Evolutionary conservation across 1,140 invertebrate genomes (phyloP).

Genomic region (Cyclina sinensis): DNA sequence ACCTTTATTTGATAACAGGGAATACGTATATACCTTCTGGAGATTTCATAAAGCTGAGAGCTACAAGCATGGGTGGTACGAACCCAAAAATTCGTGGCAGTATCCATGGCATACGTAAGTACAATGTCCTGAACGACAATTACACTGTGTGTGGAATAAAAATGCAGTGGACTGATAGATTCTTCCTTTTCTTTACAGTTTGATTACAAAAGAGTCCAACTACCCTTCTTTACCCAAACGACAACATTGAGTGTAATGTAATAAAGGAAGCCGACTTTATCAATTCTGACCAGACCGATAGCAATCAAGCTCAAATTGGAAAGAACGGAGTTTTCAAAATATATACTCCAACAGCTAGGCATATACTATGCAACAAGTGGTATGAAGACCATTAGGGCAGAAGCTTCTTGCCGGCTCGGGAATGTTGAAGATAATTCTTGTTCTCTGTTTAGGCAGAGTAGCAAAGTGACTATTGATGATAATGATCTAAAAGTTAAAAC

Average conservation of each 20-base stretch:
- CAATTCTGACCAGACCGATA: too few species aligned
- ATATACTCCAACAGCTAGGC: not conserved
- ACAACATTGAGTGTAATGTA: not conserved
- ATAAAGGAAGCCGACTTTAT: not conserved
- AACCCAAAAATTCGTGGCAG: not conserved
- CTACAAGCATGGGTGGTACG: constrained; percentile 6
- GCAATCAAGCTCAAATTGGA: not conserved
- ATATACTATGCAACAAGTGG: not conserved
- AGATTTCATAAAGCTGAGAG: not conserved
- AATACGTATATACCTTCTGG: not conserved
- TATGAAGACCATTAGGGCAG: too few species aligned
- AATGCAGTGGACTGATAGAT: constrained; percentile 36
- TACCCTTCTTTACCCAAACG: not conserved
- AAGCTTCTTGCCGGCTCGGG: too few species aligned
- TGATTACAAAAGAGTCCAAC: not conserved
- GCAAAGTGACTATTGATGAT: too few species aligned
- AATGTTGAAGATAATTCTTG: too few species aligned
- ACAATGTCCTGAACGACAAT: not conserved
- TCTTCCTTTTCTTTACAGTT: not conserved
- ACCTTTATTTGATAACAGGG: not conserved
- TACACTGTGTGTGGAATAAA: constrained; percentile 17
- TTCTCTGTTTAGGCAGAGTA: too few species aligned
- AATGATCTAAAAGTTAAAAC: too few species aligned
- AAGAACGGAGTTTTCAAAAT: not conserved
- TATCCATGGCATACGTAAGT: not conserved